Evolutionary conservation across 2,113 vertebrate species (phyloP), one percentile per base, ranked within the genome.

Genomic region (Cyprinus carpio): DNA sequence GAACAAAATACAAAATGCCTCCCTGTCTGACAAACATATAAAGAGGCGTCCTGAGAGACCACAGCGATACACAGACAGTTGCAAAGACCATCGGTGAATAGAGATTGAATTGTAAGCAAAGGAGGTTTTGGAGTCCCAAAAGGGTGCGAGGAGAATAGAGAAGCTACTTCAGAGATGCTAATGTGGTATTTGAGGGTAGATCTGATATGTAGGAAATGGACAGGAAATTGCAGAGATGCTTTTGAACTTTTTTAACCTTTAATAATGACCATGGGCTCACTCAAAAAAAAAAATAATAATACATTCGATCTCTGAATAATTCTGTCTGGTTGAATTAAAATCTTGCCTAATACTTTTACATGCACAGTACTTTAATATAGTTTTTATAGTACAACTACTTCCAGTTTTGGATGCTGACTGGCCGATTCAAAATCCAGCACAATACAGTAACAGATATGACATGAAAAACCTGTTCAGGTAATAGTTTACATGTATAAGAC

Each of bases 121-220:
- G 64, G 79, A 54, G 58, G 71, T 15, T 78, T 49, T 20, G 40
- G 31, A 65, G 31, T 18, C 49, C 31, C 60, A 81, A 40, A 79
- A 51, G 72, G 84, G 88, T 56, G 85, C 78, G 88, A 82, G 83
- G 69, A 75, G 80, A 81, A 88, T 79, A 83, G 49, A 29, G 76
- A 72, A 67, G 87, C 82, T 90, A 58, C 76, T 60, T 82, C 20
- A 20, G 84, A 90, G 87, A 88, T 92, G 93, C 89, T 93, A 93
- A 94, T 93, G 91, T 93, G 91, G 89, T 92, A 93, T 94, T 94
- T 93, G 89, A 90, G 88, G 85, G 87, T 40, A 89, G 85, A 90
- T 83, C 90, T 89, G 90, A 43, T 43, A 10, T 43, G 40, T 8
- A 40, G 40, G 40, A 86, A 90, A 90, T 87, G 81, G 92, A 91